Evolutionary conservation across 2,113 vertebrate species (phyloP).

Genomic region (Hirundichthys speculiger): DNA sequence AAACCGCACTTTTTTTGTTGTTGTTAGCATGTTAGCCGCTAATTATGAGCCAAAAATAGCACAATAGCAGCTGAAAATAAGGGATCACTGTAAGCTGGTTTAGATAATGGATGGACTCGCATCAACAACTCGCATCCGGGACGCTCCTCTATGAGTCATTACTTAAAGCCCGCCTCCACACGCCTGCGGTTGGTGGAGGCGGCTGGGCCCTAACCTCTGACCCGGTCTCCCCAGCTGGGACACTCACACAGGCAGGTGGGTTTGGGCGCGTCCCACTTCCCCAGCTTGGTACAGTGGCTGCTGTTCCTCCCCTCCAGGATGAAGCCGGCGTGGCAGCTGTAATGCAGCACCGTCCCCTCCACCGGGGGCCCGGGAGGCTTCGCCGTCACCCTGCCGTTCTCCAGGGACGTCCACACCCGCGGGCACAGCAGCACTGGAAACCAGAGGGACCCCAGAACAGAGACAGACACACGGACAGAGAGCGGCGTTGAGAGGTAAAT

Average conservation of each 20-base stretch:
- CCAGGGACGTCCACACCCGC: conserved; percentile 88
- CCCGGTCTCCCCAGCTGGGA: neutral
- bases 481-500: too few relatives aligned
- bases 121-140: too few relatives aligned
- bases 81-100: too few relatives aligned
- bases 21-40: too few relatives aligned
- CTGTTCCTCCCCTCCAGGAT: conserved; percentile 87
- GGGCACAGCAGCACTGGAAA: conserved; percentile 88
- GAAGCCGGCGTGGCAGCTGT: conserved; percentile 89
- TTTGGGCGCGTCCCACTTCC: conserved; percentile 91
- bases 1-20: too few relatives aligned
- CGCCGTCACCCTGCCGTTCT: conserved; percentile 87
- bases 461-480: neutral
- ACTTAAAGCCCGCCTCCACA: too few relatives aligned
- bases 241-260: conserved; percentile 90
- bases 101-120: too few relatives aligned
- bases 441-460: neutral
- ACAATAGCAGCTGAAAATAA: too few relatives aligned
- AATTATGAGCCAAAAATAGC: too few relatives aligned
- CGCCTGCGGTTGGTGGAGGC: too few relatives aligned
- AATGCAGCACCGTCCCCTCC: conserved; percentile 88
- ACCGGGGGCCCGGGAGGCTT: conserved; percentile 83
- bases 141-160: too few relatives aligned
- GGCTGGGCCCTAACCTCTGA: too few relatives aligned
- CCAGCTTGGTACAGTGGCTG: conserved; percentile 89